Evolutionary conservation across 2,888 invertebrate genomes (phyloP), one percentile per base, ranked within the genome.

Genomic region (Lasioglossum calceatum): DNA sequence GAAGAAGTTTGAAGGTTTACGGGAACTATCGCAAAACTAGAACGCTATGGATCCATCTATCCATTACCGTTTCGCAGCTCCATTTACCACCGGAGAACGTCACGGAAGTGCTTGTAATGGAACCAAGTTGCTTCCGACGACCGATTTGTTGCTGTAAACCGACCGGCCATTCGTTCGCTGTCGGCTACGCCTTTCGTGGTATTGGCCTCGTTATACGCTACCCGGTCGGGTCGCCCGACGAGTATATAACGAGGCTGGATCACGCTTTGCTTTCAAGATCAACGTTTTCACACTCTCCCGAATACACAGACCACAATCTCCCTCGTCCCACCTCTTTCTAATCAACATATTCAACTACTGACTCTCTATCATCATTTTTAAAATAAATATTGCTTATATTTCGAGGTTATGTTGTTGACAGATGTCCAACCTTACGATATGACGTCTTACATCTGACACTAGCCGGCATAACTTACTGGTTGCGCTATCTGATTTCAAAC

Each of bases 61-160:
- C 84, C 78, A 85, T 85, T 83, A 83, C 61, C 71, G 79, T 75
- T 44, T 74, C 61, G 75, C 47, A 54, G 73, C 71, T 75, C 74
- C 82, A 78, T 82, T 82, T 58, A 77, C 58, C 64, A 23, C 19
- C 39, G 70, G 39, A 8, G 70, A 82, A 73, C 81, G 81, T 77
- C 77, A 54, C 73, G 73, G 78, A 73, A 54, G 78, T 36, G 82
- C 39, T 39, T 36, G 39, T 79, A 54, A 70, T 61, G 75, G 75
- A 75, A 71, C 79, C 36, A 23, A 39, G 70, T 39, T 36, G 61
- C 50, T 58, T 70, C 50, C 36, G 78, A 58, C 70, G 73, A 75
- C 74, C 84, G 73, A 84, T 84, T 82, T 79, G 82, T 82, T 74
- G 54, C 67, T 64, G 81, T 39, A 39, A 42, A 70, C 54, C 47